Conservation (phyloP, 2,888 invertebrate genomes). For the Dicranocentrus wangi region DNA sequence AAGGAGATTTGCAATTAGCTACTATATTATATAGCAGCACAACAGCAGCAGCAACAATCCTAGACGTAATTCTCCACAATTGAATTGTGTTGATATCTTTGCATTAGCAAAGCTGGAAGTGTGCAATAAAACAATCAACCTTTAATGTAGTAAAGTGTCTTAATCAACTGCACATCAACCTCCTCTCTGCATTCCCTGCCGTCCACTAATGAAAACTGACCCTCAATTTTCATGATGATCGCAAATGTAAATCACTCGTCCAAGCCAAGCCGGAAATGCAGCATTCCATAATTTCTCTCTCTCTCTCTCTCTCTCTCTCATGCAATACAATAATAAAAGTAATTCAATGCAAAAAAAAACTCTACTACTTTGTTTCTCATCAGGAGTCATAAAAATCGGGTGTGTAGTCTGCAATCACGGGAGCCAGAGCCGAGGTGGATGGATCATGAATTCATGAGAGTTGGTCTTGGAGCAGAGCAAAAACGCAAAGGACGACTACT, state of each 20-base stretch:
- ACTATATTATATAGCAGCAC: no score
- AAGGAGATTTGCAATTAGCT: no score
- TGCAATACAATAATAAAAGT: constrained; percentile 27
- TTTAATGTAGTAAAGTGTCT: constrained; percentile 21
- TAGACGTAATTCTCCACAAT: no score
- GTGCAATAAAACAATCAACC: constrained; percentile 10
- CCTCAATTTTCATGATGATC: constrained; percentile 13
- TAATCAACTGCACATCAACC: constrained; percentile 8
- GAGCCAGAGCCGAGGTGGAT: no score
- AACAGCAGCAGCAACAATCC: no score
- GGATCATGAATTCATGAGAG: no score
- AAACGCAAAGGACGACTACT: no score
- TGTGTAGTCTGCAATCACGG: no score
- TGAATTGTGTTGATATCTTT: constrained; percentile 10
- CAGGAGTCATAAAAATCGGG: constrained; percentile 16
- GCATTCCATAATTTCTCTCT: constrained; percentile 23
- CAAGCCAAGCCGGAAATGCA: constrained; percentile 25
- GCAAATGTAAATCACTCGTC: constrained; percentile 3
- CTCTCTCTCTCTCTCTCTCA: no score
- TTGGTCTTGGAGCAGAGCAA: no score
- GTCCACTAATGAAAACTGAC: constrained; percentile 1
- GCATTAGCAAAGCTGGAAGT: constrained; percentile 14
- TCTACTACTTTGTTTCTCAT: constrained; percentile 22
- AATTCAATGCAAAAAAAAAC: constrained; percentile 25
- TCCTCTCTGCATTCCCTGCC: neutral